Evolutionary conservation across 2,113 vertebrate species (phyloP).

Genomic region (Corynorhinus townsendii): DNA sequence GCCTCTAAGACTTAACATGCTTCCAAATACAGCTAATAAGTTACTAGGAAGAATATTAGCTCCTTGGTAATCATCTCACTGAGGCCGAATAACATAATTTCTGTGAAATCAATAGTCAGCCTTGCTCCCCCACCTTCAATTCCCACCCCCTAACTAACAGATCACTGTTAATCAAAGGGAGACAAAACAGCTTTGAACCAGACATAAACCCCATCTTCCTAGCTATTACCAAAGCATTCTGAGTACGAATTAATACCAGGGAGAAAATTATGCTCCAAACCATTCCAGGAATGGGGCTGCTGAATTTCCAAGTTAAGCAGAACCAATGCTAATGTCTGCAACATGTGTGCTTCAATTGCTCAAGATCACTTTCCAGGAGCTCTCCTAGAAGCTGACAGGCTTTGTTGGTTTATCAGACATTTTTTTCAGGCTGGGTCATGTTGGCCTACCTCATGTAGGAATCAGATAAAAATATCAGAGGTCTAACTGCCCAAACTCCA

Average conservation of each 20-base stretch:
- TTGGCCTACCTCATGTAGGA: not conserved
- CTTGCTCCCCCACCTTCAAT: not conserved
- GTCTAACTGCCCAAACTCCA: not conserved
- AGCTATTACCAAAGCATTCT: not conserved
- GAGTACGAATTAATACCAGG: not conserved
- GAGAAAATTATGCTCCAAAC: not conserved
- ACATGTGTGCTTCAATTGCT: not conserved
- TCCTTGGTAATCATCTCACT: not conserved
- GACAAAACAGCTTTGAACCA: not conserved
- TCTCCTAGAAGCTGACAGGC: not conserved
- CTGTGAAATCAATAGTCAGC: not conserved
- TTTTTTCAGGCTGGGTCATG: not conserved
- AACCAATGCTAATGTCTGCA: not conserved
- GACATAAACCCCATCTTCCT: not conserved
- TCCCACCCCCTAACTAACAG: not conserved
- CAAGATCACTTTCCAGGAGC: not conserved
- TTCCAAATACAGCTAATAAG: slow-evolving; percentile 25
- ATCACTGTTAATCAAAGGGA: not conserved
- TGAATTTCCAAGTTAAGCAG: slow-evolving; percentile 29
- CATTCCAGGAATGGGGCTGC: not conserved
- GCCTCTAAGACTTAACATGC: not conserved
- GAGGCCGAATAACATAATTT: not conserved
- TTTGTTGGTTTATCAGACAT: slow-evolving; percentile 23
- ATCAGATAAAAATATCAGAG: slow-evolving; percentile 1
- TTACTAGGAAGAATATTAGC: not conserved